Conservation (phyloP, 2,797 vertebrate species). For the Darevskia mixta region DNA sequence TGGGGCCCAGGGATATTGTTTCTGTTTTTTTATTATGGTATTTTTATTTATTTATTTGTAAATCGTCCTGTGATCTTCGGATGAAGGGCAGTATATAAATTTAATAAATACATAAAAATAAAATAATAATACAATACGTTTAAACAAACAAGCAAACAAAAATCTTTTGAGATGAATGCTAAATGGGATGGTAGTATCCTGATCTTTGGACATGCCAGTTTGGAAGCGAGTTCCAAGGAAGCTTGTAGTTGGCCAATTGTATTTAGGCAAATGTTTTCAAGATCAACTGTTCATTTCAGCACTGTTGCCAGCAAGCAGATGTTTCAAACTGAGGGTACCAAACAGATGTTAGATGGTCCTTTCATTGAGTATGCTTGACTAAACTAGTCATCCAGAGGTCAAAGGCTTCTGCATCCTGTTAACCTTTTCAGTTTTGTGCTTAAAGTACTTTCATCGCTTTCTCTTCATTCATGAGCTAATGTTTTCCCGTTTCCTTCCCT, state of each 20-base stretch:
- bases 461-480: conserved; percentile 5
- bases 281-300: neutral
- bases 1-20: too few species aligned
- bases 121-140: too few species aligned
- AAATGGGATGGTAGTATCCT: too few species aligned
- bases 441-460: conserved; percentile 5
- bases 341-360: conserved; percentile 16
- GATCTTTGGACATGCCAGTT: neutral
- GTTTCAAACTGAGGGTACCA: neutral
- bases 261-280: neutral
- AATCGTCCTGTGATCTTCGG: too few species aligned
- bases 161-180: too few species aligned
- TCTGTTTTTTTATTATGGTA: too few species aligned
- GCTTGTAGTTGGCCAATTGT: neutral
- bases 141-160: too few species aligned
- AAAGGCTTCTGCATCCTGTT: conserved; percentile 53
- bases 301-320: neutral
- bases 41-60: too few species aligned
- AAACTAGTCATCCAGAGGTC: conserved; percentile 23
- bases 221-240: neutral
- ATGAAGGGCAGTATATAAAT: too few species aligned
- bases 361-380: conserved; percentile 18
- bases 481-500: neutral
- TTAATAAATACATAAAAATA: too few species aligned
- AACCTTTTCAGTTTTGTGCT: conserved; percentile 33